phyloP scores from a whole-genome alignment of 2,113 vertebrate genomes.

The Hydropotes inermis region DNA sequence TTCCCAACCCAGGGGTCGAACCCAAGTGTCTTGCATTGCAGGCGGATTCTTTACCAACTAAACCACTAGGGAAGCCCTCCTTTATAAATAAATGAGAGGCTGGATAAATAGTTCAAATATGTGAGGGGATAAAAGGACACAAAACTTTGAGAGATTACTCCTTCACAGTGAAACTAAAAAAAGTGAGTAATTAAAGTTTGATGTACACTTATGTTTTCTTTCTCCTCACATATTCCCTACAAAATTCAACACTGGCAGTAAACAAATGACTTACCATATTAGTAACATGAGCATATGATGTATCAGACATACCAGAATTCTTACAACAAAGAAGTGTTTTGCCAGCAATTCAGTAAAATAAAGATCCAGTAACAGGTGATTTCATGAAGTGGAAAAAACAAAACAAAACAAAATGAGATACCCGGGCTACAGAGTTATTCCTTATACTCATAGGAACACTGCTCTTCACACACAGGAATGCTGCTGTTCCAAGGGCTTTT shows the following conservation, averaged over 20 bases:
- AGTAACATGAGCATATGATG: neutral
- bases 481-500: slow-evolving; percentile 9
- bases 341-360: neutral
- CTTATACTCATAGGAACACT: neutral
- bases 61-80: neutral
- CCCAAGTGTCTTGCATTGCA: neutral
- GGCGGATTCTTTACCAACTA: neutral
- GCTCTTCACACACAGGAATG: neutral
- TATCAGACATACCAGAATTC: neutral
- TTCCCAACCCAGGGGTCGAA: neutral
- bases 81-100: neutral
- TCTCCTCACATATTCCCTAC: neutral
- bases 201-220: neutral
- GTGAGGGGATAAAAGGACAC: neutral
- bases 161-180: neutral
- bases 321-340: neutral
- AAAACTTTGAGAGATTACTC: neutral
- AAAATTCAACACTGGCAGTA: neutral
- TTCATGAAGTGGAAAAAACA: neutral
- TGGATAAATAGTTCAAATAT: neutral
- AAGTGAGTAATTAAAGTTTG: neutral
- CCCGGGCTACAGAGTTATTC: neutral
- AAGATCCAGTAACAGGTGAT: neutral
- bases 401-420: neutral
- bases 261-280: neutral